phyloP scores from a whole-genome alignment of 2,888 invertebrate species.

The Carabus problematicus region DNA sequence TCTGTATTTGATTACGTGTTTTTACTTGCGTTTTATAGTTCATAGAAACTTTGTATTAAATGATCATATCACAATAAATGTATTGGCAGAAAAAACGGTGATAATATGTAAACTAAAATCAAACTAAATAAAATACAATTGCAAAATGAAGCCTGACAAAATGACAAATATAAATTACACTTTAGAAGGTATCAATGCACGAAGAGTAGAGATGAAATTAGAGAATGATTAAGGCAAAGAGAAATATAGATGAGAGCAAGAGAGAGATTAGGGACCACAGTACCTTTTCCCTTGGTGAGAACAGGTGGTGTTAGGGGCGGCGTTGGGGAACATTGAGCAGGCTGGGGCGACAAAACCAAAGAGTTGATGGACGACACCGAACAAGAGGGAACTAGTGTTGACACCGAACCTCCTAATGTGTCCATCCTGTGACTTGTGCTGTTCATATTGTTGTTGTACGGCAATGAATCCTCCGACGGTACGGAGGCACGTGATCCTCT shows the following conservation, averaged over 20 bases:
- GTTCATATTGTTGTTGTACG: slow-evolving; percentile 57
- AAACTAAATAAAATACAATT: too few species aligned
- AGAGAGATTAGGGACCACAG: slow-evolving; percentile 5
- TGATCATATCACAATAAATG: too few species aligned
- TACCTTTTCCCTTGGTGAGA: slow-evolving; percentile 50
- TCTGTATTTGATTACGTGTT: too few species aligned
- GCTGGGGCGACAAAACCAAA: slow-evolving; percentile 49
- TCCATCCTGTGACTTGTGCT: slow-evolving; percentile 48
- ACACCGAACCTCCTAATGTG: slow-evolving; percentile 53
- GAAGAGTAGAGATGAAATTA: too few species aligned
- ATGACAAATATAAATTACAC: too few species aligned
- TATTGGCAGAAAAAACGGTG: too few species aligned
- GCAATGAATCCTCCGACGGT: slow-evolving; percentile 66
- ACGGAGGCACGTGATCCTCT: slow-evolving; percentile 65
- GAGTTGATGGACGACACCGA: slow-evolving; percentile 63
- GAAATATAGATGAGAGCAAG: background rate
- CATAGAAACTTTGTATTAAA: too few species aligned
- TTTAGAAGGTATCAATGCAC: too few species aligned
- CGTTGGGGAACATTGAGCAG: slow-evolving; percentile 55
- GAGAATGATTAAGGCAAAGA: too few species aligned
- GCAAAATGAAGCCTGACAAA: too few species aligned
- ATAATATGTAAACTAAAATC: too few species aligned
- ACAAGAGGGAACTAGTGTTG: slow-evolving; percentile 61
- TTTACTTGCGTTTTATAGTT: too few species aligned
- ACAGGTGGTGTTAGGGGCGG: slow-evolving; percentile 63